Evolutionary conservation across 2,113 vertebrate genomes (phyloP).

Genomic region (Hippocampus guttulatus): DNA sequence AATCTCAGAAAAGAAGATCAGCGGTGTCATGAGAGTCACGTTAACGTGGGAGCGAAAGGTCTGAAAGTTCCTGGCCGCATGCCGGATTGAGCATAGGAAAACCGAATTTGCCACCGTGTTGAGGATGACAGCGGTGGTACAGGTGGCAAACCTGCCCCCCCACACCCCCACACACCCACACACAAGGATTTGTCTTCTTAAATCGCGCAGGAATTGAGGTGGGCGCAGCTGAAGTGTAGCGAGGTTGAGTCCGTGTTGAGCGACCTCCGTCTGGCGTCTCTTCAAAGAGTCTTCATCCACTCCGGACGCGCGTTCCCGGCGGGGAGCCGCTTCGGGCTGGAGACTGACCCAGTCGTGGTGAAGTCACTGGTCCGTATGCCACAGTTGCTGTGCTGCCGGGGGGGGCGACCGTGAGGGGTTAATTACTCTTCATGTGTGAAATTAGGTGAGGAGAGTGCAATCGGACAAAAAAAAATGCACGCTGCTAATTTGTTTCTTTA

Average conservation of each 20-base stretch:
- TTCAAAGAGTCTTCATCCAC: not conserved
- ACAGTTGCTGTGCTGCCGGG: not conserved
- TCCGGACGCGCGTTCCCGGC: not conserved
- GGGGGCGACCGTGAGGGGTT: not conserved
- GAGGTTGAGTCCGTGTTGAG: not conserved
- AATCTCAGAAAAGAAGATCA: too few species aligned
- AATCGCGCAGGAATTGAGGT: not conserved
- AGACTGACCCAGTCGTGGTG: not conserved
- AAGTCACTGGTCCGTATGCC: conserved; percentile 1
- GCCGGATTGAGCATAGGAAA: too few species aligned
- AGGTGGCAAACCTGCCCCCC: too few species aligned
- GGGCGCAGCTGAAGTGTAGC: not conserved
- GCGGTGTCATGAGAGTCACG: too few species aligned
- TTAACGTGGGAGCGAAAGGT: too few species aligned
- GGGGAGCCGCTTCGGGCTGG: not conserved
- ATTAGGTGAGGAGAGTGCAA: not conserved
- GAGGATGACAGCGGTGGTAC: too few species aligned
- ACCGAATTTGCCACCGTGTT: too few species aligned
- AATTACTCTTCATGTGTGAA: conserved; percentile 1
- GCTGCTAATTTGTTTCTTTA: not conserved
- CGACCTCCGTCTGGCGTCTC: conserved; percentile 1
- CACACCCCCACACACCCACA: too few species aligned
- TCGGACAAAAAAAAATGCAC: not conserved
- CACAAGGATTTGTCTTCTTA: not conserved
- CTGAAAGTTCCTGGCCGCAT: too few species aligned